Conservation (phyloP, 2,113 vertebrate species). For the Pseudorasbora parva region DNA sequence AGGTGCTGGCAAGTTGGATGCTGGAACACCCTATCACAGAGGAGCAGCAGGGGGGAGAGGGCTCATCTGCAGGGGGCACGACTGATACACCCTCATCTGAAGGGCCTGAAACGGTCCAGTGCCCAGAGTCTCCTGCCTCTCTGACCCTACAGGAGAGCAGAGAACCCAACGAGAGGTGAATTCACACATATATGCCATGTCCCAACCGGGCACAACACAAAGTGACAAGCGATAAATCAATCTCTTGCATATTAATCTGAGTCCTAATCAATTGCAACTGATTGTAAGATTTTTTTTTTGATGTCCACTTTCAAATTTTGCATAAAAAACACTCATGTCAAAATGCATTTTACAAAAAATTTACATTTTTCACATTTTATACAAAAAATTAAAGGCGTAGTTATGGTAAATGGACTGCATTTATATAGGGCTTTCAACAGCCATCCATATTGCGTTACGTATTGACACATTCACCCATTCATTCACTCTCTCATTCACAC, state of each 20-base stretch:
- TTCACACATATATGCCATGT: not conserved
- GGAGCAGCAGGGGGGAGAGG: slow-evolving; percentile 69
- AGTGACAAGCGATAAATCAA: not conserved
- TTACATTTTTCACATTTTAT: too few species aligned
- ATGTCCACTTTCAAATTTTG: not conserved
- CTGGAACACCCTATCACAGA: slow-evolving; percentile 79
- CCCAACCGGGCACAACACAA: not conserved
- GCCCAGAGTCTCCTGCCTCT: slow-evolving; percentile 70
- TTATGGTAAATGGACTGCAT: too few species aligned
- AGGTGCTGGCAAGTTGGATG: slow-evolving; percentile 83
- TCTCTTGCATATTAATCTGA: not conserved
- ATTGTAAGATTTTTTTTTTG: too few species aligned
- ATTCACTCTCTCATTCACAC: too few species aligned
- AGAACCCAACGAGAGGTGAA: slow-evolving; percentile 76
- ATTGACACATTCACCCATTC: too few species aligned
- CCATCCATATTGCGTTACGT: too few species aligned
- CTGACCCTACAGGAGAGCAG: slow-evolving; percentile 53
- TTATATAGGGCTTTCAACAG: too few species aligned
- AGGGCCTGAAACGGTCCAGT: slow-evolving; percentile 79
- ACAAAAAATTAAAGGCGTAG: too few species aligned
- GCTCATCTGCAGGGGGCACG: slow-evolving; percentile 54
- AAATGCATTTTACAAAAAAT: too few species aligned
- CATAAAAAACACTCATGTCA: too few species aligned
- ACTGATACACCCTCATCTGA: slow-evolving; percentile 74
- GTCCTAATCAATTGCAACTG: not conserved